phyloP scores from a whole-genome alignment of 2,888 invertebrate species.

The Drosophila seclusa region DNA sequence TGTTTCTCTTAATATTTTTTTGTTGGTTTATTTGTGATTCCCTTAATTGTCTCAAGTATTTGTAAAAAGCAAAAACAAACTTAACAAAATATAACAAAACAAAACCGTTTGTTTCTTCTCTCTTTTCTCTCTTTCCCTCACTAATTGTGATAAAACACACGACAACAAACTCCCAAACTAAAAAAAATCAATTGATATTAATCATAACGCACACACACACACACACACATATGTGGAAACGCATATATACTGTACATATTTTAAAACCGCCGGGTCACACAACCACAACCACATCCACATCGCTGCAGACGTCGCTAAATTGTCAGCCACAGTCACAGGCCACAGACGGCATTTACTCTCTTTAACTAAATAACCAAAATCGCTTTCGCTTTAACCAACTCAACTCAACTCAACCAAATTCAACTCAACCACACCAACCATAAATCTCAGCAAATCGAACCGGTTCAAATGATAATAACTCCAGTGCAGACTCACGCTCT shows the following conservation, averaged over 20 bases:
- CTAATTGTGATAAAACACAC: slow-evolving; percentile 36
- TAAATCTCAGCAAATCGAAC: slow-evolving; percentile 8
- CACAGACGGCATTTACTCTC: slow-evolving; percentile 57
- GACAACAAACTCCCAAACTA: slow-evolving; percentile 12
- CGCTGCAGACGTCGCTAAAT: slow-evolving; percentile 69
- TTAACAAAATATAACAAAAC: slow-evolving; percentile 40
- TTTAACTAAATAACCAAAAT: slow-evolving; percentile 45
- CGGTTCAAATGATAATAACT: slow-evolving; percentile 11
- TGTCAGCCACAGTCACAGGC: slow-evolving; percentile 46
- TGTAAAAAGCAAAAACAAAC: slow-evolving; percentile 18
- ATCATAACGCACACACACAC: slow-evolving; percentile 1
- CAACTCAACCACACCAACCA: slow-evolving; percentile 7
- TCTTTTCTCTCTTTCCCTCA: slow-evolving; percentile 62
- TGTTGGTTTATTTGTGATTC: slow-evolving; percentile 21
- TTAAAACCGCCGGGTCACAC: slow-evolving; percentile 1
- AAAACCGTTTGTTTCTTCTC: slow-evolving; percentile 62
- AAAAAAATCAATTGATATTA: not conserved
- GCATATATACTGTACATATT: slow-evolving; percentile 18
- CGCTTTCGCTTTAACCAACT: slow-evolving; percentile 64
- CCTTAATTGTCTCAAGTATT: slow-evolving; percentile 4
- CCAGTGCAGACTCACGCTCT: slow-evolving; percentile 18
- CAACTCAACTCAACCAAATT: slow-evolving; percentile 19
- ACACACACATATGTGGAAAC: not conserved
- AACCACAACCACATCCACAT: slow-evolving; percentile 1
- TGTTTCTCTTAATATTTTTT: not conserved